A percentile compares a stretch with the other conserved stretches of the same genome.
Conservation (phyloP, 53 echinoderm and acorn worm species). For the Paelopatides confundens region DNA sequence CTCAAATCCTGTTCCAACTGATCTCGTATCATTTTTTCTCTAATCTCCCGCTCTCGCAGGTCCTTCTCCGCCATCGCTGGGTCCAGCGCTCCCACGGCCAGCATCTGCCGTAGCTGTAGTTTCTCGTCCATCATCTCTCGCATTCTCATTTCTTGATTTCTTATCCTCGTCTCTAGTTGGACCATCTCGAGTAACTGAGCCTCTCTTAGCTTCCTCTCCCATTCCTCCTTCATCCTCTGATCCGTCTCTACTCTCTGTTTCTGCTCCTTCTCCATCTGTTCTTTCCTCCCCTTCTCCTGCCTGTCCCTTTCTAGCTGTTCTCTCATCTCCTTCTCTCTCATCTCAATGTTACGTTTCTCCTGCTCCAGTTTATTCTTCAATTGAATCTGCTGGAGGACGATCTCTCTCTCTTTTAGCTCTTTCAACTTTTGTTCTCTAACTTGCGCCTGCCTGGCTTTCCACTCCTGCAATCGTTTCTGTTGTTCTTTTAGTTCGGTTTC, state of each 20-base stretch:
- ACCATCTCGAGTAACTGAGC: not conserved
- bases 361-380: not conserved
- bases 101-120: not conserved
- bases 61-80: not conserved
- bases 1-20: constrained; percentile 6
- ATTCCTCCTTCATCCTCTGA: not conserved
- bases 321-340: not conserved
- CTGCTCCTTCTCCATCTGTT: not conserved
- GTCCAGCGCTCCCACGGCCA: not conserved
- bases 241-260: not conserved
- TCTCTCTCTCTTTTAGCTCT: not conserved
- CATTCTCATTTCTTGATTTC: constrained; percentile 15
- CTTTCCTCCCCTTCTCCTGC: not conserved
- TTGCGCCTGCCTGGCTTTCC: not conserved
- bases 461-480: not conserved
- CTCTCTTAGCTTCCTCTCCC: not conserved
- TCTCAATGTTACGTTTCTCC: not conserved
- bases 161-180: constrained; percentile 20
- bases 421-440: not conserved
- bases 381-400: not conserved
- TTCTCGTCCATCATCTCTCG: constrained; percentile 3
- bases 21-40: constrained; percentile 9
- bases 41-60: constrained; percentile 20
- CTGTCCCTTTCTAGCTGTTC: not conserved
- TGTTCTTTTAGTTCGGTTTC: not conserved